Conservation (phyloP, 2,888 invertebrate species). For the Gonocerus acuteangulatus region DNA sequence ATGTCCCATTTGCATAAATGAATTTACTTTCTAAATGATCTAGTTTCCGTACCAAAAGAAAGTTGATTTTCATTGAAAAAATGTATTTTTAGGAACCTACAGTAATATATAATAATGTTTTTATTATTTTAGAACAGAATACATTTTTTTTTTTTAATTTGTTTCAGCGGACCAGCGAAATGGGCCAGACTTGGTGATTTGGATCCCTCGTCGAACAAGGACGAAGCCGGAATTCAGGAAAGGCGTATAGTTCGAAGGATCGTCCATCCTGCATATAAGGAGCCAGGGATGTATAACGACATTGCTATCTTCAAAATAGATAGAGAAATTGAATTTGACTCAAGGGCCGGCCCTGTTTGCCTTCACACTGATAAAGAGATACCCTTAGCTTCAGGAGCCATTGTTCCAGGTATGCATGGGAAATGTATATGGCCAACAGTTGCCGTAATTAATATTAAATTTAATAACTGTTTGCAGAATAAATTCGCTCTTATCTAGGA, state of each 20-base stretch:
- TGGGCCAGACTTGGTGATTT: slow-evolving; percentile 26
- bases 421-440: background rate
- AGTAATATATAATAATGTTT: background rate
- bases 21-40: no score
- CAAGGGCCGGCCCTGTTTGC: slow-evolving; percentile 28
- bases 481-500: no score
- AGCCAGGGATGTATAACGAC: slow-evolving; percentile 21
- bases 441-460: no score
- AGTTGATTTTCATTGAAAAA: background rate
- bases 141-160: background rate
- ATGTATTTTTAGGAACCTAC: background rate
- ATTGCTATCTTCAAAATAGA: slow-evolving; percentile 30
- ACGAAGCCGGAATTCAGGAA: background rate
- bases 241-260: background rate
- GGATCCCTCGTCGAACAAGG: background rate
- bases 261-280: slow-evolving; percentile 23
- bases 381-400: slow-evolving; percentile 1
- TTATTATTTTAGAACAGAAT: background rate
- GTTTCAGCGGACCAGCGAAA: slow-evolving; percentile 6
- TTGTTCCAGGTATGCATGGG: background rate
- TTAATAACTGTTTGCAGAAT: no score
- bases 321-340: slow-evolving; percentile 2
- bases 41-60: no score
- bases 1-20: no score
- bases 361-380: slow-evolving; percentile 10